Percentiles rank a stretch among this genome's conserved stretches.
phyloP scores from a whole-genome alignment of 2,797 vertebrate species.

The Pristis pectinata region DNA sequence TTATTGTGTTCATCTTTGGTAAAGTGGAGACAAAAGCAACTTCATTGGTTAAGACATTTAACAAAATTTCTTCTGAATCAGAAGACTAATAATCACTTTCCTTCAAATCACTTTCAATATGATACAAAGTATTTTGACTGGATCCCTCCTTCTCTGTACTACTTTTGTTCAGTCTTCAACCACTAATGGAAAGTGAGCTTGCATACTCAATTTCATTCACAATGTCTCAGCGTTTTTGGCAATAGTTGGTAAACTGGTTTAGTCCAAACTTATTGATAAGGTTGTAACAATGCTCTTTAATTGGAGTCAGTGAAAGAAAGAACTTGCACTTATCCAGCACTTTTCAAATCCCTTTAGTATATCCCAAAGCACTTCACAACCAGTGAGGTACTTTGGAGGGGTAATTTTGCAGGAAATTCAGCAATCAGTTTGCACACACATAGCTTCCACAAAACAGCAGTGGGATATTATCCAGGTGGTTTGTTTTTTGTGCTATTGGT shows the following conservation, averaged over 20 bases:
- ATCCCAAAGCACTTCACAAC: too few relatives aligned
- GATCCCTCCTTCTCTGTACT: too few relatives aligned
- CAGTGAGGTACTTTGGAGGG: too few relatives aligned
- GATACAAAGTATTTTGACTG: neutral
- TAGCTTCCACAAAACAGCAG: too few relatives aligned
- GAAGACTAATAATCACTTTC: neutral
- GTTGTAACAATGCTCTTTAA: neutral
- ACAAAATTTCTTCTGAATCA: neutral
- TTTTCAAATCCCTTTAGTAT: too few relatives aligned
- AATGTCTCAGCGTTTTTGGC: neutral
- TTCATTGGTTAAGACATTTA: neutral
- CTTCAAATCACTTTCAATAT: neutral
- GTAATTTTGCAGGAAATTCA: too few relatives aligned
- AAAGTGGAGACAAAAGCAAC: neutral
- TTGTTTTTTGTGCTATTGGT: too few relatives aligned
- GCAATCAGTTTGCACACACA: too few relatives aligned
- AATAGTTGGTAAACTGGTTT: neutral
- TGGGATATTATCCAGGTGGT: too few relatives aligned
- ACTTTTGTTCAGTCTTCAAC: neutral
- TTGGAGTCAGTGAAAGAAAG: neutral
- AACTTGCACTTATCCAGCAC: too few relatives aligned
- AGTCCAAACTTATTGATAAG: neutral
- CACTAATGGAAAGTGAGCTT: neutral
- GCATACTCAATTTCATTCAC: neutral
- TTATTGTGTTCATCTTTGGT: neutral